Base-by-base conservation (phyloP, 2,888 invertebrate species). In the Callosobruchus maculatus region DNA sequence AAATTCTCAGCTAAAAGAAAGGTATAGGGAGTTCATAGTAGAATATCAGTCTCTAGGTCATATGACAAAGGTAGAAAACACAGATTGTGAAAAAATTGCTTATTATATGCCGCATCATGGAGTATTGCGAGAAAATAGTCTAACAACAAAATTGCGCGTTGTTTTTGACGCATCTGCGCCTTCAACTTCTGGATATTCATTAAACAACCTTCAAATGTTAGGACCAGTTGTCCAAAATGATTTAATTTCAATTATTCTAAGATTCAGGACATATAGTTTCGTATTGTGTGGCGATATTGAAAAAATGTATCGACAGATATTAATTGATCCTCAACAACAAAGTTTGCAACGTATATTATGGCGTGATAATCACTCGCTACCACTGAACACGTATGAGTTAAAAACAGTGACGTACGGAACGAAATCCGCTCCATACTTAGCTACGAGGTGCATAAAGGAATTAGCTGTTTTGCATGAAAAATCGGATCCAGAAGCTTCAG, bases 251-350 rank as follows among this genome's bases (percentile, higher is more conserved):
- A 74, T 74, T 21, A 20, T 74, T 0, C 4, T 81, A 2, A 74
- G 79, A 9, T 83, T 82, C 74, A 26, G 83, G 5, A 69, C 71
- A 18, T 73, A 80, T 71, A 22, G 67, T 5, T 74, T 79, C 21
- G 80, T 79, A 3, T 67, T 84, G 5, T 75, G 74, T 9, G 80
- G 78, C 1, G 83, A 83, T 73, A 76, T 84, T 21, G 78, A 70
- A 7, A 81, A 83, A 75, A 83, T 83, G 80, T 84, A 81, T 70
- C 77, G 80, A 0, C 81, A 82, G 69, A 77, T 83, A 20, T 73
- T 74, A n/a, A 71, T 74, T 20, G 20, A 20, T 1, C 21, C 71
- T 0, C 68, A 72, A 20, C 74, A 75, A 13, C n/a, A 72, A 22
- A n/a, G 68, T 21, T 75, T 73, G 20, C 77, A 75, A 22, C 31